Evolutionary conservation across 2,888 invertebrate genomes (phyloP).

Genomic region (Acronicta psi): DNA sequence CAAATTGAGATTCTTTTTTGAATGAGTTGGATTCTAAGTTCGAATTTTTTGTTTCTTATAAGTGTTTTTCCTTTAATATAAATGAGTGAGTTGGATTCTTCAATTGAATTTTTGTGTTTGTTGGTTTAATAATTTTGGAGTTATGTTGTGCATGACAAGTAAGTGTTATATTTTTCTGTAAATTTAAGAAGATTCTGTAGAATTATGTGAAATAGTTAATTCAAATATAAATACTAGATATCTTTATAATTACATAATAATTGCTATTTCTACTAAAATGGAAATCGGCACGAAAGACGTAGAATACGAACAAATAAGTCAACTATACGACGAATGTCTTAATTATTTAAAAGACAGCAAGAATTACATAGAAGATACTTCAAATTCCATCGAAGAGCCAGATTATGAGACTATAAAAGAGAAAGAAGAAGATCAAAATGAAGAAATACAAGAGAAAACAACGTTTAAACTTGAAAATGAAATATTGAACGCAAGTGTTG

Average conservation of each 20-base stretch:
- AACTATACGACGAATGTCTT: slow-evolving; percentile 81
- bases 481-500: slow-evolving; percentile 67
- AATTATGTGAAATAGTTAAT: background rate
- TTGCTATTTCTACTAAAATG: slow-evolving; percentile 44
- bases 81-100: background rate
- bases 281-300: slow-evolving; percentile 54
- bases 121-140: no score
- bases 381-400: slow-evolving; percentile 54
- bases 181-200: background rate
- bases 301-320: slow-evolving; percentile 75
- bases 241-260: no score
- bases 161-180: no score
- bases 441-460: slow-evolving; percentile 49
- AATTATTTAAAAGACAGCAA: slow-evolving; percentile 69
- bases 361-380: slow-evolving; percentile 11
- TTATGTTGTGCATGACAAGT: no score
- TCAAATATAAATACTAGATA: background rate
- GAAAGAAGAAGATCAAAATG: slow-evolving; percentile 42
- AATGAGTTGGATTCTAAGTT: background rate
- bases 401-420: slow-evolving; percentile 70
- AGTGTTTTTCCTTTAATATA: background rate
- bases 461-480: slow-evolving; percentile 75
- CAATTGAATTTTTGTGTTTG: background rate
- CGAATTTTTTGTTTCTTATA: background rate
- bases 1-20: background rate